phyloP scores from a whole-genome alignment of 1,140 invertebrate genomes.

The Pogonus chalceus region DNA sequence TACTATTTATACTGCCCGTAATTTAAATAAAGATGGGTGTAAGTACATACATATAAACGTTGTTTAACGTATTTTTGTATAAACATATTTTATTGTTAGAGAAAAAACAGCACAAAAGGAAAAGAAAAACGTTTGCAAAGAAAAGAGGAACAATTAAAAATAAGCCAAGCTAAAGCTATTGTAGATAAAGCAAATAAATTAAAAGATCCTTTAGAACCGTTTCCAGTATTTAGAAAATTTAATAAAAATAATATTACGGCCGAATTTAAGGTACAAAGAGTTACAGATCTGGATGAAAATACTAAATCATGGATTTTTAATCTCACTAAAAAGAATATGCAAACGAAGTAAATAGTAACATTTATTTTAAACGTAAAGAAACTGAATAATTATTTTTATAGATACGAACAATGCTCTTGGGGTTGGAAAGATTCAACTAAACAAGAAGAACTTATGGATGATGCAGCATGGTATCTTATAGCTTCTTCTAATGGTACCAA shows the following conservation, averaged over 20 bases:
- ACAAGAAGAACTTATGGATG: slow-evolving; percentile 58
- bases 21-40: slow-evolving; percentile 6
- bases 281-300: slow-evolving; percentile 21
- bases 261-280: slow-evolving; percentile 26
- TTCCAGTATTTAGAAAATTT: slow-evolving; percentile 34
- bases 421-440: slow-evolving; percentile 65
- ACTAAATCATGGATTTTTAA: slow-evolving; percentile 43
- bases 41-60: background rate
- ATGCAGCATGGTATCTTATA: slow-evolving; percentile 59
- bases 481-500: slow-evolving; percentile 39
- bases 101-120: slow-evolving; percentile 30
- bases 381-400: slow-evolving; percentile 29
- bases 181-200: slow-evolving; percentile 35
- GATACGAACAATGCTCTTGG: slow-evolving; percentile 60
- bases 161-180: slow-evolving; percentile 28
- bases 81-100: slow-evolving; percentile 15
- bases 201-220: slow-evolving; percentile 33
- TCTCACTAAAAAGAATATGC: slow-evolving; percentile 51
- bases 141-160: slow-evolving; percentile 35
- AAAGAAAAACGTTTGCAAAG: slow-evolving; percentile 36
- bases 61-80: background rate
- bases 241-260: slow-evolving; percentile 33
- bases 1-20: background rate
- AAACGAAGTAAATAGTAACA: slow-evolving; percentile 38
- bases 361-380: background rate